Evolutionary conservation across 2,797 vertebrate genomes (phyloP), one percentile per base, ranked within the genome.

Genomic region (Chiroxiphia lanceolata): DNA sequence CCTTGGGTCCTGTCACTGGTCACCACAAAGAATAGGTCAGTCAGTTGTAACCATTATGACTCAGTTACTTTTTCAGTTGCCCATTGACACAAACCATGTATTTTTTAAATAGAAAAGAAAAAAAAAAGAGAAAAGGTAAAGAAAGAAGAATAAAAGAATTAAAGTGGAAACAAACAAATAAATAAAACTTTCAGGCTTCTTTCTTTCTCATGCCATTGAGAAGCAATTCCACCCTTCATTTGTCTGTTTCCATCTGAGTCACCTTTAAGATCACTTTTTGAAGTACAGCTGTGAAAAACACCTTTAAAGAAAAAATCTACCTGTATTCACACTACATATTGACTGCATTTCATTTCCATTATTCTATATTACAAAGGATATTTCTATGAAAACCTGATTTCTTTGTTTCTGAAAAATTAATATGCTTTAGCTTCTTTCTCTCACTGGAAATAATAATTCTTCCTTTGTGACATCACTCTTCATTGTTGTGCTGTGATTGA

Each of bases 371-470:
- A 36, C 15, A 91, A 88, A 78, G 44, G 23, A 68, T 4, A n/a
- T 84, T 85, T 89, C 14, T 57, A 82, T 79, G 40, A 83, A 84
- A 89, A 79, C 3, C 6, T 25, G 23, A 44, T 85, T 84, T 56
- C 15, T 65, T 95, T 94, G 31, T 90, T 95, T 96, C 67, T 86
- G 33, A 93, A 89, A 90, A 93, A 95, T 87, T 77, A 95, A 84
- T 94, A 53, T 84, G 13, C 26, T 89, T 25, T 77, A 72, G n/a
- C 44, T 94, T 65, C 26, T 65, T 71, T 90, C 15, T 77, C n/a
- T 80, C 48, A 80, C 33, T 64, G 87, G 56, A 89, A 95, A 90
- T 79, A 91, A 86, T 61, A 90, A 89, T 64, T 13, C 8, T 87
- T 90, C 54, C 31, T 91, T 86, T 63, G 36, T 75, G 80, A 89